Conservation (phyloP, 2,113 vertebrate genomes). For the Lophius piscatorius region DNA sequence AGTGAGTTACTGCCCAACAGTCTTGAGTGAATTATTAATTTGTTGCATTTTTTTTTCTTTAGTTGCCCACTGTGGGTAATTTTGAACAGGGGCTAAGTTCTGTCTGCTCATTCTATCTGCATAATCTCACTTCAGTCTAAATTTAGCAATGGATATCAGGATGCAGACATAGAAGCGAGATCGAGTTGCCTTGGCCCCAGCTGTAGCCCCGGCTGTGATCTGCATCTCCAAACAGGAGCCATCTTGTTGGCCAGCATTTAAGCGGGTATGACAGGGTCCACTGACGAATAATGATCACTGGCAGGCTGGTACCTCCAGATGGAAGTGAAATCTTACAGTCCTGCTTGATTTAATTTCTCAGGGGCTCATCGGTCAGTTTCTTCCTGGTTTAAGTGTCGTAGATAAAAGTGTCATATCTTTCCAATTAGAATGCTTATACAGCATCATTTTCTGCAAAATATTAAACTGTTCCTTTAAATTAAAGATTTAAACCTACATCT, state of each 20-base stretch:
- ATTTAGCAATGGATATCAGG: neutral
- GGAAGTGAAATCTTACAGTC: constrained; percentile 46
- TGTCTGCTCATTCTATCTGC: neutral
- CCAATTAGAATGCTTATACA: too few relatives aligned
- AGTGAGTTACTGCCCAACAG: neutral
- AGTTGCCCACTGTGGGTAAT: neutral
- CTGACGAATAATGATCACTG: constrained; percentile 36
- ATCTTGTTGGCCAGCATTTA: constrained; percentile 45
- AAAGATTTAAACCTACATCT: neutral
- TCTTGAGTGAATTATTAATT: neutral
- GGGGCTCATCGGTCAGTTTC: too few relatives aligned
- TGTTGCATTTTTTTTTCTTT: neutral
- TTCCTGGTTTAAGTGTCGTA: too few relatives aligned
- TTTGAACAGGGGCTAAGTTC: constrained; percentile 2
- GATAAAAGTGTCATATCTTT: too few relatives aligned
- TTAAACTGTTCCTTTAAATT: neutral
- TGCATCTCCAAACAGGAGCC: constrained; percentile 22
- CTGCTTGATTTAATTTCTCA: neutral
- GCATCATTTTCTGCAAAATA: neutral
- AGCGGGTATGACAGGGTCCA: constrained; percentile 36
- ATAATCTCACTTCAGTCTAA: neutral
- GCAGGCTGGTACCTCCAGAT: constrained; percentile 61
- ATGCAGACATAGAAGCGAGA: neutral
- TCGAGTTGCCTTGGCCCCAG: neutral
- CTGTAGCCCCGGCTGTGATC: neutral